Evolutionary conservation across 2,888 invertebrate genomes (phyloP), one percentile per base, ranked within the genome.

Genomic region (Dicyrtoma fusca): DNA sequence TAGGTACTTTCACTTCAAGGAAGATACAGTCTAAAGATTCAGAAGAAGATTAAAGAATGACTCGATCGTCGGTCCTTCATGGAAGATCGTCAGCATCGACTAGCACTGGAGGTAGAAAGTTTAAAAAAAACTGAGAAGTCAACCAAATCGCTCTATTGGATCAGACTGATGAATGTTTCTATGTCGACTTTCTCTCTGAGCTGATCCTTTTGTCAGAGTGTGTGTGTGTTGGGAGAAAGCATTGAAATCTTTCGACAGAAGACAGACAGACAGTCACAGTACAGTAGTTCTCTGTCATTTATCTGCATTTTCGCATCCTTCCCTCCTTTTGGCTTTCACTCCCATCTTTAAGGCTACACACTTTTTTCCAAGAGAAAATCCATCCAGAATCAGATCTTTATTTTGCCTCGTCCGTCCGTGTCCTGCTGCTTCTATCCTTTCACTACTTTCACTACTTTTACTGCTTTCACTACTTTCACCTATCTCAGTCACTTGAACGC

Each of bases 81-180:
- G 5, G 49, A 17, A 14, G 11, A 4, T n/a, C 49, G 3, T 49
- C 49, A 11, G 17, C 49, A 44, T 49, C 49, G 17, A 49, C 49
- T 49, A n/a, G n/a, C n/a, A n/a, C n/a, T n/a, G n/a, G 14, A 4
- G 49, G 49, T 49, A 49, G 4, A 13, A n/a, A 49, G n/a, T 10
- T 14, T 44, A 4, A 55, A 34, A 34, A 34, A 34, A 34, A 34
- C 3, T 3, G 34, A 8, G 34, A 55, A 55, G 55, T 55, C 4
- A 55, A 55, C 3, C 1, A 21, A 53, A 53, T 53, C 55, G 13
- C 21, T 21, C 55, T 55, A 4, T 55, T 21, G 21, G 55, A 55
- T 55, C 55, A 55, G 55, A 55, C 55, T 21, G 55, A 55, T 55
- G 55, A 55, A 55, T 55, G 55, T 55, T 21, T 23, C 55, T 23